These are phyloP conservation scores for Ornithorhynchus anatinus DNA, from an alignment of 2,113 vertebrate genomes.

Conservation along the genomic window DNA sequence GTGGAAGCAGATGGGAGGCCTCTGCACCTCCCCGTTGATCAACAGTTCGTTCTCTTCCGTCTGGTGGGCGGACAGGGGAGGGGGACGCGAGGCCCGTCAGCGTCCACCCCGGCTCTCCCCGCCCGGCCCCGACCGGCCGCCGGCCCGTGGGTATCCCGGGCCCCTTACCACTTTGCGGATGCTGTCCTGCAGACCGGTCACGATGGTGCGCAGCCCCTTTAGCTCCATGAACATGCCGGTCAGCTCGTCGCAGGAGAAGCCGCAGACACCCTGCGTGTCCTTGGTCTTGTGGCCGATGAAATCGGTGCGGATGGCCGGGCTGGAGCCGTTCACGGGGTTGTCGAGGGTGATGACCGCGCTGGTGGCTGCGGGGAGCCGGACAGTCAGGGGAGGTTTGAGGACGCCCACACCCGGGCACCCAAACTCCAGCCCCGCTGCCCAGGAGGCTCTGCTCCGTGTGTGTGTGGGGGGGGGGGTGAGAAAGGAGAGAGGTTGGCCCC, in stretches of 20 bases:
- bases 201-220: constrained; percentile 85
- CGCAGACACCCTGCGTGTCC: constrained; percentile 88
- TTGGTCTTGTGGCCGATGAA: constrained; percentile 94
- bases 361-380: constrained; percentile 56
- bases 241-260: constrained; percentile 92
- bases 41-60: constrained; percentile 75
- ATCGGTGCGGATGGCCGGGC: constrained; percentile 91
- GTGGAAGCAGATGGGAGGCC: constrained; percentile 81
- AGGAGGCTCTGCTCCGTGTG: too few species aligned
- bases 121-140: neutral
- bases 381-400: neutral
- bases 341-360: constrained; percentile 85
- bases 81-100: neutral
- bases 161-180: constrained; percentile 90
- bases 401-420: neutral
- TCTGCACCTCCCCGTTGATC: constrained; percentile 68
- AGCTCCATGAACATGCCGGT: constrained; percentile 90
- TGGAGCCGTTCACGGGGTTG: constrained; percentile 90
- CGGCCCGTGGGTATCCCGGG: neutral
- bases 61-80: constrained; percentile 57
- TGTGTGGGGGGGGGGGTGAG: too few species aligned
- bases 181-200: constrained; percentile 85
- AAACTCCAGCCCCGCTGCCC: too few species aligned
- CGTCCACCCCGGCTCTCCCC: neutral
- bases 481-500: too few species aligned